Conservation (phyloP, 2,888 invertebrate genomes). For the Drosophila rubida region DNA sequence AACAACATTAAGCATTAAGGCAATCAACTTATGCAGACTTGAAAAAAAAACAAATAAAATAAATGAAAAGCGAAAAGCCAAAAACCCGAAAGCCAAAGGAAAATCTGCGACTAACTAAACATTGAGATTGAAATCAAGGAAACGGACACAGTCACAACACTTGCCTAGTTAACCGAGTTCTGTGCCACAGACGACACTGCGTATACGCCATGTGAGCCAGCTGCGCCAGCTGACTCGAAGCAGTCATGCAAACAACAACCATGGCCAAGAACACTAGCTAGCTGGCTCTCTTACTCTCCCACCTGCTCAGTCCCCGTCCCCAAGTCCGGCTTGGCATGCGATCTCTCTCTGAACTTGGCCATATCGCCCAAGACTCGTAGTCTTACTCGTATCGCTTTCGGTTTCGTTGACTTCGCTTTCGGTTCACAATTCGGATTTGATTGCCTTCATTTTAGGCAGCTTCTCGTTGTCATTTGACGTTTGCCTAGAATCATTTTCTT, state of each 20-base stretch:
- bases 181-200: conserved; percentile 65
- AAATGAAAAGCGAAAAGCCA: conserved; percentile 17
- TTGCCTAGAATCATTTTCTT: conserved; percentile 47
- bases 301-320: background rate
- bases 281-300: conserved; percentile 2
- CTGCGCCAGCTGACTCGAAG: conserved; percentile 25
- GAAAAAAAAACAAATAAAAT: conserved; percentile 34
- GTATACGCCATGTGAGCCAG: conserved; percentile 69
- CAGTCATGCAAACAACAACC: conserved; percentile 74
- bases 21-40: conserved; percentile 61
- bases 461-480: conserved; percentile 41
- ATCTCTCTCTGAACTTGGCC: conserved; percentile 70
- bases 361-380: conserved; percentile 22
- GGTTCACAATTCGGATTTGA: conserved; percentile 49
- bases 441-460: conserved; percentile 62
- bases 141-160: conserved; percentile 50
- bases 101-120: conserved; percentile 33
- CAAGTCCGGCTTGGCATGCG: background rate
- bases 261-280: conserved; percentile 75
- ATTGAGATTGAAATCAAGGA: conserved; percentile 71
- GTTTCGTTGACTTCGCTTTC: conserved; percentile 34
- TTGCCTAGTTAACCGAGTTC: conserved; percentile 52
- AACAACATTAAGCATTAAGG: conserved; percentile 47
- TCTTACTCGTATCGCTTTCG: conserved; percentile 24
- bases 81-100: conserved; percentile 15